Evolutionary conservation across 23 tunicate species (phyloP).

Genomic region (Botrylloides violaceus): DNA sequence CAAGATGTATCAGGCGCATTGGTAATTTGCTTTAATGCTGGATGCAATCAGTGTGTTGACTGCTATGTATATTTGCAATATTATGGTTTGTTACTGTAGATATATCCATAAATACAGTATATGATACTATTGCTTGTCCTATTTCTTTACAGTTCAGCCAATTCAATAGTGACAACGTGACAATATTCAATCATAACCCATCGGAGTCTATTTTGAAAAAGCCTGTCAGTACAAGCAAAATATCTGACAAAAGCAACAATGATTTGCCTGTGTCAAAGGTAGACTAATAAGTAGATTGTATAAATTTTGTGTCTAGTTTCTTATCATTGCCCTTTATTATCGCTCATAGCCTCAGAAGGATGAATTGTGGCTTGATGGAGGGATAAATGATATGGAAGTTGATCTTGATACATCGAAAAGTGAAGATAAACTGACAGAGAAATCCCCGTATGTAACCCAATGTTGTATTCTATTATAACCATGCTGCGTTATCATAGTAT

Average conservation of each 20-base stretch:
- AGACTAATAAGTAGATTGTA: neutral
- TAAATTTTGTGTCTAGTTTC: neutral
- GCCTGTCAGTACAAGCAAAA: too few species aligned
- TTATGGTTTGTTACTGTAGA: too few species aligned
- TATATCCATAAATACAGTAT: too few species aligned
- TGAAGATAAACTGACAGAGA: neutral
- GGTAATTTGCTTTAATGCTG: too few species aligned
- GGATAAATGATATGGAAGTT: constrained; percentile 11
- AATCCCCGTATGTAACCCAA: neutral
- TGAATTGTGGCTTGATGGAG: constrained; percentile 23
- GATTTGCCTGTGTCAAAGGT: too few species aligned
- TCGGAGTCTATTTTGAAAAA: constrained; percentile 14
- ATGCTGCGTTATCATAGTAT: too few species aligned
- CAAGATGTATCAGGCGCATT: too few species aligned
- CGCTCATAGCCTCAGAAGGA: constrained; percentile 17
- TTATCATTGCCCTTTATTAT: too few species aligned
- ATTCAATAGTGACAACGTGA: constrained; percentile 79
- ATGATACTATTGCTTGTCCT: too few species aligned
- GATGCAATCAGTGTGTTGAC: too few species aligned
- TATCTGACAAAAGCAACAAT: neutral
- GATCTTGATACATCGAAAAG: neutral
- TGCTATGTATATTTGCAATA: too few species aligned
- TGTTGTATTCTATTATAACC: too few species aligned
- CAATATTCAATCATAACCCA: constrained; percentile 45
- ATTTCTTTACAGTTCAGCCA: constrained; percentile 63